Evolutionary conservation across 2,113 vertebrate genomes (phyloP), one percentile per base, ranked within the genome.

Genomic region (Bubo blakistoni): DNA sequence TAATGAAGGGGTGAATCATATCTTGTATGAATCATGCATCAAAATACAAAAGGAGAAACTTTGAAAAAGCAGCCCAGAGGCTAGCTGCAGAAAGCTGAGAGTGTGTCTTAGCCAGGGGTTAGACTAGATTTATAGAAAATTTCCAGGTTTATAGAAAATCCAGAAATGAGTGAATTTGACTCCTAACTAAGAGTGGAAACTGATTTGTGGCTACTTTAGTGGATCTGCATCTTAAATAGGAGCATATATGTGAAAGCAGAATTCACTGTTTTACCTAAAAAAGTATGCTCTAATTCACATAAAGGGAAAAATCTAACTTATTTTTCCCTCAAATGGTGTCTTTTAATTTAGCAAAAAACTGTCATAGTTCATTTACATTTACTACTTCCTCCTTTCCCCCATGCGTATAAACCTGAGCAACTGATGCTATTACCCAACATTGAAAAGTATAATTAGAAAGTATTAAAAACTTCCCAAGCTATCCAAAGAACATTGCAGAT

Each of bases 1-100:
- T 95, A 96, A 96, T 87, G 92, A 93, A 88, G n/a, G 84, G 54
- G 74, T 94, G 96, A 82, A 95, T 90, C 30, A 16, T 85, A 80
- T 83, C 62, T 70, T 90, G 62, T 70, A 85, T 79, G 62, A 96
- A 91, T 93, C 66, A 61, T 87, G 62, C 30, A 62, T 90, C 92
- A 95, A 93, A 95, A 94, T 82, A 88, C 40, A 34, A 59, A 93
- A 54, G 4, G 38, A 91, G 72, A 80, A 79, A 73, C 44, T 65
- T 47, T 32, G 30, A 46, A 65, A 88, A 70, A 79, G 66, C 72
- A 88, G 67, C 92, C 58, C 22, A 66, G 58, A 65, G 66, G 36
- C 36, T 80, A 85, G 34, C 36, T 86, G 67, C 52, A 58, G 81
- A 46, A n/a, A 80, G 24, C 63, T 58, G 32, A 15, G 18, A 47